Base-by-base conservation (phyloP, 1,140 invertebrate species). In the Calephelis nemesis region DNA sequence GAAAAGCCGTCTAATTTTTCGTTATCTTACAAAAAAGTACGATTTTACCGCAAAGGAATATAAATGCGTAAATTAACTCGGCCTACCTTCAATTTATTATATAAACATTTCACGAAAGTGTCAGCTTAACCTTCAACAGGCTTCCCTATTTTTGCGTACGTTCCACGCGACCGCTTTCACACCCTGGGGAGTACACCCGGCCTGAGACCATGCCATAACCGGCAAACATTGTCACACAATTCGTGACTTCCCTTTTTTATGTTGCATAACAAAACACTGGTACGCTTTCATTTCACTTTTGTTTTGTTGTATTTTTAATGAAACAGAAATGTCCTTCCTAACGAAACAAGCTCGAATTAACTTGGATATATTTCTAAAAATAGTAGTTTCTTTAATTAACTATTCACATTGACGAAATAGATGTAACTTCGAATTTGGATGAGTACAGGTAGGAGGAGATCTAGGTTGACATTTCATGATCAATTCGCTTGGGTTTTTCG, bases 221-320 rank as follows among this genome's bases (percentile, higher is more conserved):
- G 72, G 63, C 82, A 81, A 81, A 87, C 74, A 79, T 84, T 76
- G 73, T 78, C 79, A 71, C 84, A 85, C 84, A 78, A 85, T 79
- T 81, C 75, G 72, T 73, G 75, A 67, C 76, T 72, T 75, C 76
- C 77, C 67, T 74, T 78, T 78, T 84, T 79, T 83, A 82, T 66
- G 50, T 66, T 58, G 54, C 54, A 58, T 58, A 58, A 58, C 54
- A 58, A 58, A 58, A 58, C 54, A 39, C 54, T 39, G 52, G 52
- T 54, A 54, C 52, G 52, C 10, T 54, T 54, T 54, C 15, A 54
- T 54, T 54, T 54, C 19, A 30, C 52, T 54, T 54, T 54, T 19
- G 52, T 30, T 15, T 54, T 54, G 10, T 54, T 54, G 5, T 19
- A 54, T 54, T 4, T 19, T 54, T 54, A n/a, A 50, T 50, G 49